phyloP scores from a whole-genome alignment of 2,888 invertebrate species.

The Diogma glabrata region DNA sequence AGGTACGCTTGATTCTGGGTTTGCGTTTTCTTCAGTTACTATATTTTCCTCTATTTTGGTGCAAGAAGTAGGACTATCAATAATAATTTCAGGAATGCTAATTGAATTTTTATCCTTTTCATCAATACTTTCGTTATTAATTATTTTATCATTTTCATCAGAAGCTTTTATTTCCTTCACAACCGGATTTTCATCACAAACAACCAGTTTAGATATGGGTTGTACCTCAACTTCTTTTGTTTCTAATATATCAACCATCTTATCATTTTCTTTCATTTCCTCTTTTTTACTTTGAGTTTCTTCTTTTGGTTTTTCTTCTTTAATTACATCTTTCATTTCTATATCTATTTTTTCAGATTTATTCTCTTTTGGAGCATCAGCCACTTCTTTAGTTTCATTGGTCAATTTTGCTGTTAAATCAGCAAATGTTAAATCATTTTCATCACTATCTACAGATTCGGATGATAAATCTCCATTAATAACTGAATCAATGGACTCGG shows the following conservation, averaged over 20 bases:
- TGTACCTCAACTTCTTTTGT: not conserved
- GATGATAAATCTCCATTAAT: constrained; percentile 41
- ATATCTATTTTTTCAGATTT: not conserved
- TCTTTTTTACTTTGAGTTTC: no score
- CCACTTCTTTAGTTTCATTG: not conserved
- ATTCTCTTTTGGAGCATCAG: not conserved
- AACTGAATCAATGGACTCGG: constrained; percentile 43
- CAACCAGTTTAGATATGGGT: not conserved
- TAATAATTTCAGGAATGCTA: no score
- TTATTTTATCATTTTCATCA: constrained; percentile 19
- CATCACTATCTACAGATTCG: constrained; percentile 19
- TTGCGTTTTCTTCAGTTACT: no score
- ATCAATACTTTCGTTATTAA: no score
- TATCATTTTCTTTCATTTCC: no score
- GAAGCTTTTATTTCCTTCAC: constrained; percentile 3
- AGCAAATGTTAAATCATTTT: constrained; percentile 15
- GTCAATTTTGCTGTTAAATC: constrained; percentile 7
- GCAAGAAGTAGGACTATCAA: no score
- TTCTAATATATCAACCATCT: constrained; percentile 14
- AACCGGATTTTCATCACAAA: not conserved
- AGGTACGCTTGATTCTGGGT: no score
- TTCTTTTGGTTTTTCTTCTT: not conserved
- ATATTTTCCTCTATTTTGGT: no score
- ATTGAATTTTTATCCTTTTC: no score
- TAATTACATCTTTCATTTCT: constrained; percentile 13